Evolutionary conservation across 2,797 vertebrate genomes (phyloP).

Genomic region (Semaprochilodus insignis): DNA sequence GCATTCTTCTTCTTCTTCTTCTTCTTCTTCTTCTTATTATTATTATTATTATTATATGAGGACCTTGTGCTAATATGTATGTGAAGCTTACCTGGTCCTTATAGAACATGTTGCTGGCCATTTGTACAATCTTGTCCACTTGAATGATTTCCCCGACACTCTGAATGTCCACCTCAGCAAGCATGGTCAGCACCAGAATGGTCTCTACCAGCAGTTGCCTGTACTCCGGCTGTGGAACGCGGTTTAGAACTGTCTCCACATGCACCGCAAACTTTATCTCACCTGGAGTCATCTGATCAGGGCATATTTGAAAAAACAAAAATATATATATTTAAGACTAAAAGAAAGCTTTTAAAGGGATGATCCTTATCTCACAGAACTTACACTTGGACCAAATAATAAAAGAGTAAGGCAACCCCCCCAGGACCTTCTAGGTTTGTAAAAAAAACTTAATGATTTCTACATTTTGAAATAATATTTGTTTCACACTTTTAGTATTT

Average conservation of each 20-base stretch:
- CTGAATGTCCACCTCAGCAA: slow-evolving; percentile 90
- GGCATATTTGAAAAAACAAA: neutral
- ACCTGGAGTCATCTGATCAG: slow-evolving; percentile 91
- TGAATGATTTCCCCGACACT: slow-evolving; percentile 90
- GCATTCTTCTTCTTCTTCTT: too few relatives aligned
- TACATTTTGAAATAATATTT: too few relatives aligned
- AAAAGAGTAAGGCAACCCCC: neutral
- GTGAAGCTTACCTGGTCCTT: slow-evolving; percentile 85
- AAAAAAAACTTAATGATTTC: too few relatives aligned
- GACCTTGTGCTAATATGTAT: neutral
- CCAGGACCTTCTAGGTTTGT: too few relatives aligned
- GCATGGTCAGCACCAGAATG: slow-evolving; percentile 93
- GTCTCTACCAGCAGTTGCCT: slow-evolving; percentile 95
- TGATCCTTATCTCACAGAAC: neutral
- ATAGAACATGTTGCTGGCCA: slow-evolving; percentile 91
- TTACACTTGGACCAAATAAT: neutral
- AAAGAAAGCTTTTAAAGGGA: neutral
- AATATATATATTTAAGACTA: neutral
- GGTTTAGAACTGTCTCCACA: slow-evolving; percentile 93
- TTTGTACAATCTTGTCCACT: slow-evolving; percentile 92
- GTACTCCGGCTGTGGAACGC: slow-evolving; percentile 95
- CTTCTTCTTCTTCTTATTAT: too few relatives aligned
- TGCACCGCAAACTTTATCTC: slow-evolving; percentile 97
- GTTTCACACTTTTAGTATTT: too few relatives aligned
- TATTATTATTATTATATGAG: too few relatives aligned